Conservation (phyloP, 2,797 vertebrate genomes). For the Lacerta bilineata region DNA sequence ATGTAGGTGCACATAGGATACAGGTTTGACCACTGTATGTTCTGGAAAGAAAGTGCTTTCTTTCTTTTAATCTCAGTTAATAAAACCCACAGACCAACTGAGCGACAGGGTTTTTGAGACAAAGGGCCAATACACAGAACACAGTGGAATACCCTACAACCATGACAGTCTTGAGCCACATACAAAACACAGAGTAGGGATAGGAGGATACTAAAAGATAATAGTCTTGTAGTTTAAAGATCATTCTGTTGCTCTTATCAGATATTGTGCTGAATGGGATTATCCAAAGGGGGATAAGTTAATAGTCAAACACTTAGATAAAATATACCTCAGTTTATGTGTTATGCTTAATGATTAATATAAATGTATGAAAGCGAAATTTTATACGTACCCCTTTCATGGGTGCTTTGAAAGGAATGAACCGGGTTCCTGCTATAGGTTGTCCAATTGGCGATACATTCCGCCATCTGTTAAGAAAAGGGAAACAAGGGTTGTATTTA, state of each 20-base stretch:
- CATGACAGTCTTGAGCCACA: not conserved
- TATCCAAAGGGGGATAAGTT: not conserved
- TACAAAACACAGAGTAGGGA: not conserved
- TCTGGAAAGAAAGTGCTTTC: not conserved
- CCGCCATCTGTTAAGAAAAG: constrained; percentile 74
- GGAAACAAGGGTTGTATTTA: not conserved
- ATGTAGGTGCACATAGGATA: not conserved
- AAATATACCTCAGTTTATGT: not conserved
- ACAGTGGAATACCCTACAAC: not conserved
- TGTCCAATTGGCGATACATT: constrained; percentile 83
- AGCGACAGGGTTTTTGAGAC: not conserved
- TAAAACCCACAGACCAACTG: not conserved
- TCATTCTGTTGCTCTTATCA: not conserved
- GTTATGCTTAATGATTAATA: constrained; percentile 36
- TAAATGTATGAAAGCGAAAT: constrained; percentile 20
- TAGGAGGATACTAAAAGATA: not conserved
- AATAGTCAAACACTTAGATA: not conserved
- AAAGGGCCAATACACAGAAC: not conserved
- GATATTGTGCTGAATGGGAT: not conserved
- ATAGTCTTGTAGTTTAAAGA: not conserved
- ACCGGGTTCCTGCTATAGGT: constrained; percentile 85
- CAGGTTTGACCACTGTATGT: not conserved
- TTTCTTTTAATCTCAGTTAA: not conserved
- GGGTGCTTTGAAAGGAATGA: constrained; percentile 91
- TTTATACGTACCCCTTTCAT: constrained; percentile 85